Evolutionary conservation across 1,140 invertebrate genomes (phyloP).

Genomic region (Radopholus similis): DNA sequence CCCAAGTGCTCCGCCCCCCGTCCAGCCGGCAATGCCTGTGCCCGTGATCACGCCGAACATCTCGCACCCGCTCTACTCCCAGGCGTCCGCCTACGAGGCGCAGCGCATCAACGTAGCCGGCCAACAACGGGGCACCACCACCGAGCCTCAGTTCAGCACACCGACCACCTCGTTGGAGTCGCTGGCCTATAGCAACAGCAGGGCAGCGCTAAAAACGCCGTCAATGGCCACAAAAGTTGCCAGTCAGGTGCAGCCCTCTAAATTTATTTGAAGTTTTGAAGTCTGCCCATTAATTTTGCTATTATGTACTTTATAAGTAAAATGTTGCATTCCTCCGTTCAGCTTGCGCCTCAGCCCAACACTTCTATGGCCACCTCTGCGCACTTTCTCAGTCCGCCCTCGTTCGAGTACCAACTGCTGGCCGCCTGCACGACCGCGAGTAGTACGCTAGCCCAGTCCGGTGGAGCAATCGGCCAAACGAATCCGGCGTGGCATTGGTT

Average conservation of each 20-base stretch:
- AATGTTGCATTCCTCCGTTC: background rate
- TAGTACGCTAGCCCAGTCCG: too few species aligned
- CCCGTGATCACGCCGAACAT: constrained; percentile 6
- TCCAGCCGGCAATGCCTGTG: constrained; percentile 5
- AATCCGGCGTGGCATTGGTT: background rate
- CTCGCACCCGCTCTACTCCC: constrained; percentile 13
- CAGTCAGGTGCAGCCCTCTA: background rate
- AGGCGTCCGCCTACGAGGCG: background rate
- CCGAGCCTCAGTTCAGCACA: background rate
- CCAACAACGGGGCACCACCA: background rate
- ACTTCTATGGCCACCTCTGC: constrained; percentile 14
- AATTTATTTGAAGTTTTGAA: background rate
- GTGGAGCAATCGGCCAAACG: background rate
- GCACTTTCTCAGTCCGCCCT: background rate
- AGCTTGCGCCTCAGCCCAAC: background rate
- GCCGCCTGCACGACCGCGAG: background rate
- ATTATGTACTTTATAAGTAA: background rate
- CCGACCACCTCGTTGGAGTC: background rate
- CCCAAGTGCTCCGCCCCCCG: background rate
- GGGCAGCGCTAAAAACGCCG: background rate
- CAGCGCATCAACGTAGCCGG: background rate
- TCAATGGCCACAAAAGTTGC: constrained; percentile 19
- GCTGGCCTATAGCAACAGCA: background rate
- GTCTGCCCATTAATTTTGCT: too few species aligned
- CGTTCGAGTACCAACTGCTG: constrained; percentile 10